A percentile compares a stretch with the other conserved stretches of the same genome.
phyloP scores from a whole-genome alignment of 2,797 vertebrate species.

The Pygocentrus nattereri region DNA sequence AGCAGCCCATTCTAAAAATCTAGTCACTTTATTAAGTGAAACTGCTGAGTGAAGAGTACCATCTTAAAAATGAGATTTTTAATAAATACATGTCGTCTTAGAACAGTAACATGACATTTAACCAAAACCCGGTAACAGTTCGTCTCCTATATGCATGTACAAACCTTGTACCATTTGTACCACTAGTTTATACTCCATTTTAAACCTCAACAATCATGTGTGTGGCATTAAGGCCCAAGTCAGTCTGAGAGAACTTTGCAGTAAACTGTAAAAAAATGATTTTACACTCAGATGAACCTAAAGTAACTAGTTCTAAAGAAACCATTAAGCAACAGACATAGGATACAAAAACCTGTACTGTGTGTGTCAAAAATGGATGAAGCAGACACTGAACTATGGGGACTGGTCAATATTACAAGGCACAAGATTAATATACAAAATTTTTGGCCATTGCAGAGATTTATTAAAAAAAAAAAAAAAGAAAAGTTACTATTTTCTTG shows the following conservation, averaged over 20 bases:
- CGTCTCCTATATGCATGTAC: constrained; percentile 74
- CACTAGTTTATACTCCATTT: constrained; percentile 22
- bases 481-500: constrained; percentile 3
- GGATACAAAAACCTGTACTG: constrained; percentile 33
- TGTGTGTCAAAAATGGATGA: constrained; percentile 39
- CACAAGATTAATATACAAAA: constrained; percentile 52
- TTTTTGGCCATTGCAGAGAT: constrained; percentile 28
- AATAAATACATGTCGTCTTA: constrained; percentile 93
- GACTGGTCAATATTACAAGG: constrained; percentile 37
- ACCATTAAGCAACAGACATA: constrained; percentile 42
- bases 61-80: constrained; percentile 69
- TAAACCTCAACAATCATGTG: constrained; percentile 27
- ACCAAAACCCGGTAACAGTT: constrained; percentile 84
- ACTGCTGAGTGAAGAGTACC: constrained; percentile 66
- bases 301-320: constrained; percentile 34
- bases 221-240: not conserved
- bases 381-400: constrained; percentile 30
- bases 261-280: constrained; percentile 1
- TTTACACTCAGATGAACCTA: constrained; percentile 22
- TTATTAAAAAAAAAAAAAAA: constrained; percentile 5
- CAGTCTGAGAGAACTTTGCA: constrained; percentile 3
- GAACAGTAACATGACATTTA: constrained; percentile 84
- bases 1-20: constrained; percentile 61
- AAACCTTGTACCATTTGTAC: constrained; percentile 58
- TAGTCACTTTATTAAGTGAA: constrained; percentile 74